Conservation (phyloP, 2,797 vertebrate species). For the Neosilurus mollespiculum region DNA sequence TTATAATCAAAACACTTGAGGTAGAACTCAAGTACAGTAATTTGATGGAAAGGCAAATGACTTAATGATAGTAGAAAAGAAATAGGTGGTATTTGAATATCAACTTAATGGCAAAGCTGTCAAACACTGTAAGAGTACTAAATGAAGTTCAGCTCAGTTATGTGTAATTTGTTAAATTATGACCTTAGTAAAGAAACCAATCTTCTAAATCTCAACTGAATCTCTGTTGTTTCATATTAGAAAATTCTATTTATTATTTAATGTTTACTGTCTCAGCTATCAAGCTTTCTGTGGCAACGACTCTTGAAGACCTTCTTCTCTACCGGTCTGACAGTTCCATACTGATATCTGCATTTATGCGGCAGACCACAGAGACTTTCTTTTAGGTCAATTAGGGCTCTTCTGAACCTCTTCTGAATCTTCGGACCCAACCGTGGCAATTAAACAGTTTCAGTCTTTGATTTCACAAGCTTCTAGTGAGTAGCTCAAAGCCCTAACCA, state of each 20-base stretch:
- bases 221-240: background rate
- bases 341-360: background rate
- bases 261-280: background rate
- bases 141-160: background rate
- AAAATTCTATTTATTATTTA: background rate
- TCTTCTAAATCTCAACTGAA: slow-evolving; percentile 3
- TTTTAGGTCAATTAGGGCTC: background rate
- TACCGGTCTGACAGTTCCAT: background rate
- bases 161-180: background rate
- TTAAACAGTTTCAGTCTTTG: background rate
- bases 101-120: background rate
- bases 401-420: background rate
- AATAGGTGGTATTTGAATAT: background rate
- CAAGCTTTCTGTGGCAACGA: background rate
- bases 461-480: background rate
- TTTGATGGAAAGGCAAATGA: background rate
- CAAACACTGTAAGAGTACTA: background rate
- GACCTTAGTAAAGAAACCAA: background rate
- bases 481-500: background rate
- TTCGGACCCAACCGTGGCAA: background rate
- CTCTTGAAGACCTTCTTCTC: background rate
- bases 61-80: background rate
- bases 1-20: background rate
- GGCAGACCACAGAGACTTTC: background rate
- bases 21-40: background rate